Percentiles rank a stretch among this genome's conserved stretches.
phyloP scores from a whole-genome alignment of 1,140 invertebrate species.

The Uloborus diversus region DNA sequence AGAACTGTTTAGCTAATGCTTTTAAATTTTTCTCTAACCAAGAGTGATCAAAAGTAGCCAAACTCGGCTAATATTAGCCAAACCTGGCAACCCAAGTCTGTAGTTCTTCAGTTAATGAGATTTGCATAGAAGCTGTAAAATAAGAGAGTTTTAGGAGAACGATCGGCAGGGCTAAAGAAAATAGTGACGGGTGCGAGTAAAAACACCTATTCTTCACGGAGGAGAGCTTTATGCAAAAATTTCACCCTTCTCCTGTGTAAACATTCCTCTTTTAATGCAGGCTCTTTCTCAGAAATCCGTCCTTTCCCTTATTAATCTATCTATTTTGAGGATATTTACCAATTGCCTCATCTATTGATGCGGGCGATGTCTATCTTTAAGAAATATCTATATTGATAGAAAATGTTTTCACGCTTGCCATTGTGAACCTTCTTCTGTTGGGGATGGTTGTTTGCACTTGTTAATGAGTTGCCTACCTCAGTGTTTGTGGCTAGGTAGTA shows the following conservation, averaged over 20 bases:
- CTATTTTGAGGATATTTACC: slow-evolving; percentile 3
- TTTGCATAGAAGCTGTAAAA: slow-evolving; percentile 14
- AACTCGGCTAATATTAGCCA: no score
- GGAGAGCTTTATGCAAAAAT: slow-evolving; percentile 7
- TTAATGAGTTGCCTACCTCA: no score
- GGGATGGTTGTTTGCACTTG: no score
- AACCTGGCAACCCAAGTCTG: slow-evolving; percentile 33
- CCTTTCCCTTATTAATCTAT: slow-evolving; percentile 8
- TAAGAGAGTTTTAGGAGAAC: background rate
- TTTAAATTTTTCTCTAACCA: no score
- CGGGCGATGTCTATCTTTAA: background rate
- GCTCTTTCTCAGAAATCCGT: background rate
- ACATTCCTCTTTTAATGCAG: slow-evolving; percentile 9
- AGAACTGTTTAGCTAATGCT: background rate
- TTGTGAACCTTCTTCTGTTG: no score
- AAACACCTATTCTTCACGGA: slow-evolving; percentile 4
- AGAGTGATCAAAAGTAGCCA: no score
- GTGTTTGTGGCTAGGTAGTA: no score
- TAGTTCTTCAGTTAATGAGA: slow-evolving; percentile 20
- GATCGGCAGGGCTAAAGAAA: background rate
- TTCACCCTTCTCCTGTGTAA: slow-evolving; percentile 11
- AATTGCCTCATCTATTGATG: background rate
- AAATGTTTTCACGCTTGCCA: no score
- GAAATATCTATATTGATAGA: no score
- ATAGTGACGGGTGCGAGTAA: background rate